Conservation (phyloP, 2,797 vertebrate species). For the Danio aesculapii region DNA sequence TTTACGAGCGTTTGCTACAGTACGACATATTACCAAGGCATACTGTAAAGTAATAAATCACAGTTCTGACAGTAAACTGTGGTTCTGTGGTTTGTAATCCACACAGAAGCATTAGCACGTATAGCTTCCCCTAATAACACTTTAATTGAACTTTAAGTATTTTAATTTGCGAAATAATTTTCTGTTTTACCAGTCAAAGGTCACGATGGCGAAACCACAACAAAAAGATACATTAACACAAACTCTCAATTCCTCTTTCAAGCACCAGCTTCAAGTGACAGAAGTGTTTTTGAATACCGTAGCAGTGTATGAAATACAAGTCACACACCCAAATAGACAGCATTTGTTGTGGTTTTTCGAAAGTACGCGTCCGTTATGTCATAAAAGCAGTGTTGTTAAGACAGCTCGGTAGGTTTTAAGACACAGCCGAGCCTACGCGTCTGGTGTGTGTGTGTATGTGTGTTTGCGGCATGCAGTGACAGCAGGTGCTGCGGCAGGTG, state of each 20-base stretch:
- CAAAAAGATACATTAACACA: background rate
- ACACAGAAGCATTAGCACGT: background rate
- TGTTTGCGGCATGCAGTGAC: background rate
- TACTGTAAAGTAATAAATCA: background rate
- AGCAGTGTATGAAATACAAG: background rate
- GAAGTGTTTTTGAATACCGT: background rate
- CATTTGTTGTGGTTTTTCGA: background rate
- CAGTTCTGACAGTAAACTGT: background rate
- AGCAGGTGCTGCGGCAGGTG: conserved; percentile 1
- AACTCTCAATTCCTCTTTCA: conserved; percentile 20
- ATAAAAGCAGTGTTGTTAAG: background rate
- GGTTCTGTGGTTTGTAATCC: background rate
- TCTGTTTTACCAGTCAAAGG: background rate
- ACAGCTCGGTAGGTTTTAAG: conserved; percentile 12
- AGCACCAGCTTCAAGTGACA: background rate
- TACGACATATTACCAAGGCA: background rate
- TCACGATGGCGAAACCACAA: background rate
- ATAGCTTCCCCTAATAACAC: background rate
- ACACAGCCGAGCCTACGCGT: background rate
- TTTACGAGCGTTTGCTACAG: too few species aligned
- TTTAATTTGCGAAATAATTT: background rate
- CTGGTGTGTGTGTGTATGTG: background rate
- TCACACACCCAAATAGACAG: background rate
- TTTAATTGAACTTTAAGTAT: background rate
- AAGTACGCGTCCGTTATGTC: background rate